phyloP scores from a whole-genome alignment of 2,888 invertebrate species.

The Drosophila flavopinicola region DNA sequence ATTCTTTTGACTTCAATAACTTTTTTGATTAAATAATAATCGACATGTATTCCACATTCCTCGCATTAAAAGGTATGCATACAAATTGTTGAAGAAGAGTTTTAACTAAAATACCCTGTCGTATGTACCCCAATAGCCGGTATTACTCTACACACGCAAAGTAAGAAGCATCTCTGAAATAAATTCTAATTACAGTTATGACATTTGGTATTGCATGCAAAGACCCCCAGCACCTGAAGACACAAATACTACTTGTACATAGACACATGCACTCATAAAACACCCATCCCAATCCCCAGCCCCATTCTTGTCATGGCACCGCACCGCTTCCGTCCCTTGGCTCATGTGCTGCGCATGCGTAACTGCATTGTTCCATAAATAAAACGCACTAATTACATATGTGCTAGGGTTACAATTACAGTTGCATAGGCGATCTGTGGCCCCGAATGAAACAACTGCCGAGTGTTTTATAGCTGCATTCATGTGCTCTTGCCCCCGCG shows the following conservation, averaged over 20 bases:
- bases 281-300: background rate
- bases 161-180: constrained; percentile 25
- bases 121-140: constrained; percentile 27
- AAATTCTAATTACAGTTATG: constrained; percentile 73
- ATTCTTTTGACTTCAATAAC: no score
- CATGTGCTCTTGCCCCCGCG: constrained; percentile 64
- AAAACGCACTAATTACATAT: constrained; percentile 73
- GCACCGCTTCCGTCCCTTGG: background rate
- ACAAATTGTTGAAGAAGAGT: background rate
- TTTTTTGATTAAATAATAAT: no score
- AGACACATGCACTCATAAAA: constrained; percentile 22
- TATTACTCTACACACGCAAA: constrained; percentile 9
- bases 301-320: background rate
- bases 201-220: constrained; percentile 33
- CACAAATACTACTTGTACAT: constrained; percentile 4
- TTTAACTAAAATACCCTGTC: background rate
- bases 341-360: constrained; percentile 60
- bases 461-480: constrained; percentile 58
- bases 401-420: constrained; percentile 71
- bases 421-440: constrained; percentile 16
- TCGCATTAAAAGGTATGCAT: background rate
- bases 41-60: background rate
- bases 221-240: constrained; percentile 80
- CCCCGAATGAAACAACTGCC: constrained; percentile 46
- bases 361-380: constrained; percentile 61